phyloP scores from a whole-genome alignment of 2,113 vertebrate genomes.

The Alexandromys fortis region DNA sequence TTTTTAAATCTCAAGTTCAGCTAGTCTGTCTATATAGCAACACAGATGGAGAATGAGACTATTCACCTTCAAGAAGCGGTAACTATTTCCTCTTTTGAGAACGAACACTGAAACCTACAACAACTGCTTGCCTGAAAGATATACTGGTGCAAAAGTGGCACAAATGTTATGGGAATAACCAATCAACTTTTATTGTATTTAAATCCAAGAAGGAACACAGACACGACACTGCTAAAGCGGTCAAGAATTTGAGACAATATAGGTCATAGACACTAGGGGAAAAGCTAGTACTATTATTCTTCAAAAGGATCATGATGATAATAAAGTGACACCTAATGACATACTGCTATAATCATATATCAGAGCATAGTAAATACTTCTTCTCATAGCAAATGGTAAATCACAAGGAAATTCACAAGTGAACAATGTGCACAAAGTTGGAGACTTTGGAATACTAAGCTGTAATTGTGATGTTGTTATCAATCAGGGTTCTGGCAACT shows the following conservation, averaged over 20 bases:
- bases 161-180: background rate
- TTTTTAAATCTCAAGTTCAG: background rate
- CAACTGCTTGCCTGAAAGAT: background rate
- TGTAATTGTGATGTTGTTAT: background rate
- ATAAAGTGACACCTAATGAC: background rate
- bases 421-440: background rate
- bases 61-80: background rate
- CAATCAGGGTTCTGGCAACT: background rate
- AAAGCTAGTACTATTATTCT: background rate
- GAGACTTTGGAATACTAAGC: background rate
- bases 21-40: background rate
- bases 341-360: background rate
- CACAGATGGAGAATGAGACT: background rate
- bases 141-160: background rate
- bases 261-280: background rate
- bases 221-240: background rate
- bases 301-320: background rate
- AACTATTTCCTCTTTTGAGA: background rate
- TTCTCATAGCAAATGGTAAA: background rate
- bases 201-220: background rate
- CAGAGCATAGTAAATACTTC: background rate
- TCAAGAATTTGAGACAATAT: background rate
- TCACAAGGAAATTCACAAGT: background rate
- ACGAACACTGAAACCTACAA: background rate
- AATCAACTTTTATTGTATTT: background rate